Evolutionary conservation across 2,113 vertebrate genomes (phyloP).

Genomic region (Piaya cayana): DNA sequence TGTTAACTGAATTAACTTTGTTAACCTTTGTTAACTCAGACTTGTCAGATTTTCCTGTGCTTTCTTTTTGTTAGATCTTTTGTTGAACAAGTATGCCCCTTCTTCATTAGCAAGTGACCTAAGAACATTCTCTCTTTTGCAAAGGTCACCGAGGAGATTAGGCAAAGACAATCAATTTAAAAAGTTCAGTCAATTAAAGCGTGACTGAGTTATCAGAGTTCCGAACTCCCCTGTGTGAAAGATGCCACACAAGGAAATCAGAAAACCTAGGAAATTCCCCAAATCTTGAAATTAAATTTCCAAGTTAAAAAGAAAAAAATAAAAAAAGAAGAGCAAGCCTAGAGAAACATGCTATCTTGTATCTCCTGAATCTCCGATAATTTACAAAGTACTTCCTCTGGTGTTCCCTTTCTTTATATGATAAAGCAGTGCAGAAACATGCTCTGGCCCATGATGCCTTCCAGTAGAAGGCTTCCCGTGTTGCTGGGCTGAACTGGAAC

Average conservation of each 20-base stretch:
- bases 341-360: not conserved
- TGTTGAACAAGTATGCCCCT: not conserved
- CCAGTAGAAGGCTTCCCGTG: not conserved
- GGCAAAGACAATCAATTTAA: slow-evolving; percentile 19
- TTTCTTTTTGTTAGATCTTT: not conserved
- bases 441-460: not conserved
- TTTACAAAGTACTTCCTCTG: not conserved
- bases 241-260: not conserved
- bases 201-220: not conserved
- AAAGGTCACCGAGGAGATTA: slow-evolving; percentile 28
- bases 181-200: slow-evolving; percentile 31
- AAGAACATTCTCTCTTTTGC: slow-evolving; percentile 6
- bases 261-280: not conserved
- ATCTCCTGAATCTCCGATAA: not conserved
- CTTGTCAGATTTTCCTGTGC: not conserved
- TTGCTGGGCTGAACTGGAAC: not conserved
- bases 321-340: not conserved
- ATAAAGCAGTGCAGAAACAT: not conserved
- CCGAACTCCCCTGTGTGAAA: not conserved
- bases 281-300: not conserved
- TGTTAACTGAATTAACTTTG: slow-evolving; percentile 26
- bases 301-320: not conserved
- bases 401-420: not conserved
- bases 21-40: not conserved
- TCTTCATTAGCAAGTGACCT: slow-evolving; percentile 48